phyloP scores from a whole-genome alignment of 1,140 invertebrate species.

The Nymphalis io region DNA sequence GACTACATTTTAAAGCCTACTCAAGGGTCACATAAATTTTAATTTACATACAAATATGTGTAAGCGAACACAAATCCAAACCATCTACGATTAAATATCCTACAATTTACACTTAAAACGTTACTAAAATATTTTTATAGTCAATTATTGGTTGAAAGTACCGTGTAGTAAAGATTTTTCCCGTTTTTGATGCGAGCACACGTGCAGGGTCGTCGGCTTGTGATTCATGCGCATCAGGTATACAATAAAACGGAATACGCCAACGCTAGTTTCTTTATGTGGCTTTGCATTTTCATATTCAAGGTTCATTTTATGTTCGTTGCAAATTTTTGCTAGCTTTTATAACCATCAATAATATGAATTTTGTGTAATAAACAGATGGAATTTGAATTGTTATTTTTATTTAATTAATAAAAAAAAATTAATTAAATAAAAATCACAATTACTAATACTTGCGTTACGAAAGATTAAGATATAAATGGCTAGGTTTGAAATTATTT shows the following conservation, averaged over 20 bases:
- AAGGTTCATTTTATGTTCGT: slow-evolving; percentile 2
- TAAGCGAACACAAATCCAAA: slow-evolving; percentile 12
- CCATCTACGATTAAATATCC: slow-evolving; percentile 7
- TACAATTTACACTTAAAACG: slow-evolving; percentile 12
- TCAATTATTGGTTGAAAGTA: slow-evolving; percentile 20
- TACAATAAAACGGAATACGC: slow-evolving; percentile 30
- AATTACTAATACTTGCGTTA: no score
- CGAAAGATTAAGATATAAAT: no score
- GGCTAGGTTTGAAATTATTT: no score
- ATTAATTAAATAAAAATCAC: no score
- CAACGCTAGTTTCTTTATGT: slow-evolving; percentile 31
- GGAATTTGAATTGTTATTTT: no score
- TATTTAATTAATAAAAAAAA: no score
- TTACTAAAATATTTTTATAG: slow-evolving; percentile 14
- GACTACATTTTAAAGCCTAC: slow-evolving; percentile 5
- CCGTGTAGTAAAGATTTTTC: slow-evolving; percentile 30
- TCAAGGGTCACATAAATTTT: slow-evolving; percentile 15
- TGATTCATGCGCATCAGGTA: slow-evolving; percentile 41
- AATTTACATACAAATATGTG: slow-evolving; percentile 33
- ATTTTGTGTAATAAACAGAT: not conserved
- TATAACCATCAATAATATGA: not conserved
- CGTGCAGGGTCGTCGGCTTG: slow-evolving; percentile 39
- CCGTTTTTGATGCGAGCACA: slow-evolving; percentile 34
- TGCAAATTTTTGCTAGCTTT: not conserved
- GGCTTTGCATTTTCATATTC: slow-evolving; percentile 17